Evolutionary conservation across 2,113 vertebrate species (phyloP).

Genomic region (Calidris pugnax): DNA sequence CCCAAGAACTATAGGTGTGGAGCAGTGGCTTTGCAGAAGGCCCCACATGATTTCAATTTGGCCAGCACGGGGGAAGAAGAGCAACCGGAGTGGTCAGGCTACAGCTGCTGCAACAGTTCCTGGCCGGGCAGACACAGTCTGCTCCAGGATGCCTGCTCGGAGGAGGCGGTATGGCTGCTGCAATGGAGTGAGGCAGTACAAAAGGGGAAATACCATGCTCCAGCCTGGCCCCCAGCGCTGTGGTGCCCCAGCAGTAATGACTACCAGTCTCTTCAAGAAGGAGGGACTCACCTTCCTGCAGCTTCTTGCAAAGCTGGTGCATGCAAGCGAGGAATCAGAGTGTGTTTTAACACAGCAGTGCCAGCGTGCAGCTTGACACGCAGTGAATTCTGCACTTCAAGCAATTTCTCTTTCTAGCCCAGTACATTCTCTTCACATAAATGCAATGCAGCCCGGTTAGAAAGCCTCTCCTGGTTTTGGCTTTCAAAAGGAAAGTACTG

Average conservation of each 20-base stretch:
- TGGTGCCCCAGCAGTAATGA: background rate
- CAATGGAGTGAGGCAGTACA: no score
- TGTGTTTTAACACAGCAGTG: background rate
- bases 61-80: background rate
- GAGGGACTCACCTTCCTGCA: background rate
- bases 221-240: background rate
- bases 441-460: background rate
- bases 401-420: background rate
- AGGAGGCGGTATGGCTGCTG: background rate
- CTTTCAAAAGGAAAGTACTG: background rate
- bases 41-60: background rate
- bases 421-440: background rate
- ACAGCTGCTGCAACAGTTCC: background rate
- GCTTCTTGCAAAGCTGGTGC: background rate
- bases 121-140: fast-evolving
- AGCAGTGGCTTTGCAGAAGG: background rate
- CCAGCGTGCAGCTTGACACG: background rate
- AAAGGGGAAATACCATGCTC: background rate
- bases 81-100: background rate
- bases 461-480: background rate
- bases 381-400: background rate
- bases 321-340: background rate
- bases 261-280: background rate
- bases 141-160: background rate
- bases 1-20: fast-evolving